Base-by-base conservation (phyloP, 2,888 invertebrate species). In the Onchidella celtica region DNA sequence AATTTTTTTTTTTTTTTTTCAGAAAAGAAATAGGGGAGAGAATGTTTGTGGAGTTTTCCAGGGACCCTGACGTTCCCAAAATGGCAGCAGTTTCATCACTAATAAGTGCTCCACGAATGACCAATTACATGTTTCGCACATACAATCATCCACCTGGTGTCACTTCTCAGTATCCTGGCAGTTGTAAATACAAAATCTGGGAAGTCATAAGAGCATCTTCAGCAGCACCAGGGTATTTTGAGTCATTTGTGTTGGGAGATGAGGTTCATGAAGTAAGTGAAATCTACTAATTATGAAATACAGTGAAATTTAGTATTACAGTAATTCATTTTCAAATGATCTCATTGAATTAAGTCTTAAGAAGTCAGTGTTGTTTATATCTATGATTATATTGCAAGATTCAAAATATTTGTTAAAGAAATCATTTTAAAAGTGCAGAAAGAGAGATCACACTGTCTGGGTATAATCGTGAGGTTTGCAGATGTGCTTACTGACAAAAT, bases 211-310 rank as follows among this genome's bases (percentile, higher is more conserved):
- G 97, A 86, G 98, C 98, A 0, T 97, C 97, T 0, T 97, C 97
- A 65, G 97, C 98, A 66, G 98, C 98, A 4, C 98, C 98, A 2
- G 96, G 97, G 0, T 97, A 97, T 94, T 98, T 97, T 94, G 96
- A 96, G 90, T 97, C 91, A 69, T 90, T 89, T 76, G 83, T 87
- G 57, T 81, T 90, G 11, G 91, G 87, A 24, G 88, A 90, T 17
- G 86, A 86, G 78, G 85, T 92, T 34, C 91, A 93, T 79, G 89
- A 91, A 89, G 92, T 92, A 82, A 79, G 82, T n/a, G n/a, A n/a
- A n/a, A n/a, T n/a, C n/a, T n/a, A n/a, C n/a, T n/a, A n/a, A n/a
- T n/a, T n/a, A n/a, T n/a, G n/a, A n/a, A n/a, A n/a, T n/a, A n/a
- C n/a, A n/a, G n/a, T n/a, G n/a, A n/a, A n/a, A n/a, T n/a, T n/a